phyloP scores from a whole-genome alignment of 2,888 invertebrate species.

The Eupithecia vulgata region DNA sequence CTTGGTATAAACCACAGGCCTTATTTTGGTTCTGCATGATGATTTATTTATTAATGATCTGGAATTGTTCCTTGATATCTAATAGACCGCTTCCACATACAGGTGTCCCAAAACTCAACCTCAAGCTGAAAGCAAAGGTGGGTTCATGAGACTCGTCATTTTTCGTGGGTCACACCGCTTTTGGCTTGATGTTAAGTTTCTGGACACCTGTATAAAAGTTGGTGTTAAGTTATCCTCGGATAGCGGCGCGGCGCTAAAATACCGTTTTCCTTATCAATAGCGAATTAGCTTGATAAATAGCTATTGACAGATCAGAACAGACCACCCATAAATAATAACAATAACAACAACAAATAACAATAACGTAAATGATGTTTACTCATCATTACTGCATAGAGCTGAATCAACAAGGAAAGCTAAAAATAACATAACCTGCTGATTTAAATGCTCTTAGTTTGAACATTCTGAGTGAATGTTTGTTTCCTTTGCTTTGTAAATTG shows the following conservation, averaged over 20 bases:
- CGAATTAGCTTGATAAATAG: not conserved
- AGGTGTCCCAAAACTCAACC: no score
- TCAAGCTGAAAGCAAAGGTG: no score
- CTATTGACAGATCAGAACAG: not conserved
- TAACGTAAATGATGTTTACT: not conserved
- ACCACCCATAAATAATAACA: conserved; percentile 1
- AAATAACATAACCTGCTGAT: not conserved
- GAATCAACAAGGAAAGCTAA: not conserved
- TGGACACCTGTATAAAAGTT: not conserved
- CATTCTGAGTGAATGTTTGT: not conserved
- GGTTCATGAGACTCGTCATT: no score
- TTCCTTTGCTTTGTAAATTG: not conserved
- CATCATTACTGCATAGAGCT: not conserved
- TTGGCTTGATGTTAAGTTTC: no score
- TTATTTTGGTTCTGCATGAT: no score
- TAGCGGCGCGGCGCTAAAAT: not conserved
- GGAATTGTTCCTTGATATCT: no score
- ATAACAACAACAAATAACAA: not conserved
- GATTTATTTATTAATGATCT: no score
- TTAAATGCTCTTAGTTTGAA: not conserved
- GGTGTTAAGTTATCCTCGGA: not conserved
- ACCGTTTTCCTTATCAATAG: not conserved
- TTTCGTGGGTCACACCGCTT: no score
- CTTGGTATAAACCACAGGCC: no score
- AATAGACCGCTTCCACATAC: no score